A percentile compares a stretch with the other conserved stretches of the same genome.
These are phyloP conservation scores for Philypnodon macrostomus DNA, from an alignment of 2,797 vertebrate genomes.

Conservation along the genomic window DNA sequence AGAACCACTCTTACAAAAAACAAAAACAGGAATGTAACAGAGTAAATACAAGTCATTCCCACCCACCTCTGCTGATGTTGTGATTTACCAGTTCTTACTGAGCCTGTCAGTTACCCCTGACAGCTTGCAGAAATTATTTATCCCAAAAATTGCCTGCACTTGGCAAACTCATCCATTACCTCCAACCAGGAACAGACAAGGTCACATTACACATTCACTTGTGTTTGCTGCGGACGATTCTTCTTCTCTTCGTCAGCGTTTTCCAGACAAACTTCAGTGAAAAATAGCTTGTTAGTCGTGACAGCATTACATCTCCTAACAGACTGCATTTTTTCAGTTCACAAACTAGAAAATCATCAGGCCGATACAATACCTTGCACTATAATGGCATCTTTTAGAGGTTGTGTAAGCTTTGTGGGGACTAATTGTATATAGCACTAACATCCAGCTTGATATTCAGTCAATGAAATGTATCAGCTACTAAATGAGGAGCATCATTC, in stretches of 20 bases:
- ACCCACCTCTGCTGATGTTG: background rate
- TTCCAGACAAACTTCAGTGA: conserved; percentile 16
- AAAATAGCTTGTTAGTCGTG: conserved; percentile 25
- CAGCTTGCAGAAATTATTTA: conserved; percentile 26
- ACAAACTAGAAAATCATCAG: conserved; percentile 24
- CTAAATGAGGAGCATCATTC: conserved; percentile 8
- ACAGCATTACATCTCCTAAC: conserved; percentile 15
- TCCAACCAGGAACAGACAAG: conserved; percentile 37
- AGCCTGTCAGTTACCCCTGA: conserved; percentile 26
- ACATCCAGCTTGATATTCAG: conserved; percentile 2
- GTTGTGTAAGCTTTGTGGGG: conserved; percentile 1
- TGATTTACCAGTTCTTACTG: conserved; percentile 7
- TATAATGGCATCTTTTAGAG: conserved; percentile 2
- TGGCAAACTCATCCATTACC: conserved; percentile 50
- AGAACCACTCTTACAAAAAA: too few relatives aligned
- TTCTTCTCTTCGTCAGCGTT: conserved; percentile 39
- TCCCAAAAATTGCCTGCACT: conserved; percentile 33
- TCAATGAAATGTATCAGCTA: conserved; percentile 3
- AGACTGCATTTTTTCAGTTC: conserved; percentile 15
- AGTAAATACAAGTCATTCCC: too few relatives aligned
- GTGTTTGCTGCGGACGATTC: conserved; percentile 12
- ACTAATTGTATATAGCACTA: conserved; percentile 7
- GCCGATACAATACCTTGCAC: background rate
- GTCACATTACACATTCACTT: conserved; percentile 43
- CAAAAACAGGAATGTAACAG: too few relatives aligned